These are phyloP conservation scores for Channallabes apus DNA, from an alignment of 2,797 vertebrate genomes.

Conservation along the genomic window DNA sequence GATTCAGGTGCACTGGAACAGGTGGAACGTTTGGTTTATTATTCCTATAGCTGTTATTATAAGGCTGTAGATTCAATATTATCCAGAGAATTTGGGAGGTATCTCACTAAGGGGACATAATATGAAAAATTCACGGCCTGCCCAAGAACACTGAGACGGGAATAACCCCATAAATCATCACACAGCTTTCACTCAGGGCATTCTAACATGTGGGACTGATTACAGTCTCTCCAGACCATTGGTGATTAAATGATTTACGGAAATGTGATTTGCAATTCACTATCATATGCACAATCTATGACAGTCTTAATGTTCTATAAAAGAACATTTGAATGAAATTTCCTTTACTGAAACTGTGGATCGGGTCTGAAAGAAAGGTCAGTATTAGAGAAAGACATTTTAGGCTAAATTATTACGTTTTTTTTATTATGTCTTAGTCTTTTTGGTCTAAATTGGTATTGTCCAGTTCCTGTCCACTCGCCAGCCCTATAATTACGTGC, in stretches of 20 bases:
- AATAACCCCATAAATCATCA: constrained; percentile 5
- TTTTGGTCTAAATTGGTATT: background rate
- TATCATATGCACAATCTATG: background rate
- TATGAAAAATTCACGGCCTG: constrained; percentile 7
- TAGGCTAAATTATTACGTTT: background rate
- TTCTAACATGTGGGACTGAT: constrained; percentile 12
- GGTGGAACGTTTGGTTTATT: background rate
- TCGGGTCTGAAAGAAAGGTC: background rate
- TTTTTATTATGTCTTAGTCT: background rate
- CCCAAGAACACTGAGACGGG: constrained; percentile 1
- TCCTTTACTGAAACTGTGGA: background rate
- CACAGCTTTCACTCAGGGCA: background rate
- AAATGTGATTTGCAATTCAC: constrained; percentile 27
- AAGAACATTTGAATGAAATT: background rate
- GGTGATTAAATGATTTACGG: constrained; percentile 29
- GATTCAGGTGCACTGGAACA: background rate
- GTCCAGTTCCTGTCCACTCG: background rate
- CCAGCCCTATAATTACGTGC: background rate
- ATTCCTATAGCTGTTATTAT: background rate
- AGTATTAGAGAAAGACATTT: background rate
- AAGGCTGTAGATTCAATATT: background rate
- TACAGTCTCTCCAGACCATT: constrained; percentile 2
- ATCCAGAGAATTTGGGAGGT: background rate
- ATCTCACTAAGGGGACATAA: background rate
- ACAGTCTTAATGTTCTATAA: background rate